Evolutionary conservation across 2,113 vertebrate species (phyloP).

Genomic region (Dromiciops gliroides): DNA sequence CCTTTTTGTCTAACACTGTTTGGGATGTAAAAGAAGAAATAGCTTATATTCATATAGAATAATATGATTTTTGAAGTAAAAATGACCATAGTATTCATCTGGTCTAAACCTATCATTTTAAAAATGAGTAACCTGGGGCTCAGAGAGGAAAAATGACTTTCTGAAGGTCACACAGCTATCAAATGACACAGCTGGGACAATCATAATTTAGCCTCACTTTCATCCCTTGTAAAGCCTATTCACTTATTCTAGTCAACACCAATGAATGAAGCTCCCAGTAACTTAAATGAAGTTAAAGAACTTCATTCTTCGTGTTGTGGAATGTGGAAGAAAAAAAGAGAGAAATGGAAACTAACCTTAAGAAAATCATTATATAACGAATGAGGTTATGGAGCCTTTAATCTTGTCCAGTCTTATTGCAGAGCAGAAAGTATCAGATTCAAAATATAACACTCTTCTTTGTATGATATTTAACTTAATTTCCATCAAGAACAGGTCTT

Average conservation of each 20-base stretch:
- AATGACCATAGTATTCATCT: neutral
- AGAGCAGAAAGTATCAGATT: neutral
- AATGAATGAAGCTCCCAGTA: neutral
- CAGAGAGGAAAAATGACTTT: neutral
- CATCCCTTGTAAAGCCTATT: neutral
- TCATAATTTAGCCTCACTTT: neutral
- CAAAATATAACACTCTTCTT: no score
- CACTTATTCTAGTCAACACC: neutral
- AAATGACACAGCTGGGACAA: neutral
- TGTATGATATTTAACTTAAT: neutral
- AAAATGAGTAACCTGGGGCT: neutral
- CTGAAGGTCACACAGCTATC: neutral
- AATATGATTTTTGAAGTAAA: neutral
- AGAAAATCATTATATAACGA: neutral
- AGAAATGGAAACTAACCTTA: neutral
- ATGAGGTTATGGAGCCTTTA: neutral
- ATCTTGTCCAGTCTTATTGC: neutral
- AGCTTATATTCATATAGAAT: neutral
- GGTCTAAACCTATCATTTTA: neutral
- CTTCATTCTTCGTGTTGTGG: neutral
- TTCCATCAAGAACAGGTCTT: neutral
- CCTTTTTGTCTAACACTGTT: neutral
- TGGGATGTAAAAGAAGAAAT: neutral
- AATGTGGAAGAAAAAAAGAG: neutral
- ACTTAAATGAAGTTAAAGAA: neutral